Base-by-base conservation (phyloP, 2,888 invertebrate genomes). In the Xylocampa areola region DNA sequence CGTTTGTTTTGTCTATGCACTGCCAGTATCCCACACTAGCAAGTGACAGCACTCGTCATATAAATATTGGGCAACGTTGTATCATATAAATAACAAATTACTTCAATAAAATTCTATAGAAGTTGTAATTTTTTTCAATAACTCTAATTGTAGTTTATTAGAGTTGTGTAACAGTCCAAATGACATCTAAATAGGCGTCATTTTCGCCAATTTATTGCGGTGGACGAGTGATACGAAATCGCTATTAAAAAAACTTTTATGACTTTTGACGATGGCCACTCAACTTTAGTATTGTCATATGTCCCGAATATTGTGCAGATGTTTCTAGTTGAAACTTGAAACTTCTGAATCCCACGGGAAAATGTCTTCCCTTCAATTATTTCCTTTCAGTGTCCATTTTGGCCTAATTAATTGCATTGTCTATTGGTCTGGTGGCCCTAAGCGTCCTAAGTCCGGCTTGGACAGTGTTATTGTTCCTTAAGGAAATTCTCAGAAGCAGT, bases 101-200 rank as follows among this genome's bases (percentile, higher is more conserved):
- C 36, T 36, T 60, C 25, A 68, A 68, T 51, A 37, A 67, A 23
- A 25, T 52, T 66, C 33, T 44, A 39, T 54, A 35, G 25, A 39
- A 52, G 36, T 49, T 64, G 64, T 57, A 57, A 60, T 49, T 58
- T 71, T n/a, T 72, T 59, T 37, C 21, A 60, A 49, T 41, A 50
- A 36, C 16, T 39, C 29, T 52, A 60, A 74, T 77, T 74, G 52
- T 65, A 29, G 27, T 71, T 68, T 65, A 71, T 73, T 50, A 57
- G 33, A 13, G 19, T 50, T 30, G 58, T 63, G 59, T 30, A 45
- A 52, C 45, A 44, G 43, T 57, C 25, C 40, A 54, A 55, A 21
- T 53, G 14, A 16, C 40, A 39, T 51, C 25, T 53, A 61, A 14
- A 53, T 57, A 19, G 35, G 23, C 13, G 39, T 52, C 14, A 76